phyloP scores from a whole-genome alignment of 2,888 invertebrate genomes.

The Caenorhabditis sp. region DNA sequence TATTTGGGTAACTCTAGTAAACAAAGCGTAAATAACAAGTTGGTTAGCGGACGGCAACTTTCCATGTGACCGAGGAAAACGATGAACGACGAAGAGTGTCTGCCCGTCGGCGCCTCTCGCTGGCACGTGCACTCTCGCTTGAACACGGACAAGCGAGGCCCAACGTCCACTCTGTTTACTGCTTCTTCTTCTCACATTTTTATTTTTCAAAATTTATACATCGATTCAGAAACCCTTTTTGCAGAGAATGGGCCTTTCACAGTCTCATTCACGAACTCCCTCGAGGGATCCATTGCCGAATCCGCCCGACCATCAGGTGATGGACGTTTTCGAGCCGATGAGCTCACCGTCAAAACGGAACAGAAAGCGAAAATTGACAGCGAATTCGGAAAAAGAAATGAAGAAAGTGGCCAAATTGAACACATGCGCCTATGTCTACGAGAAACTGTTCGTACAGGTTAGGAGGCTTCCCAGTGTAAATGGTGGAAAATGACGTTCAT shows the following conservation, averaged over 20 bases:
- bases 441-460: slow-evolving; percentile 82
- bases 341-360: slow-evolving; percentile 1
- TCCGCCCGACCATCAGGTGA: slow-evolving; percentile 24
- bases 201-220: background rate
- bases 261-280: slow-evolving; percentile 13
- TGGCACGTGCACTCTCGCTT: no score
- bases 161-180: background rate
- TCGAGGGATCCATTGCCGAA: slow-evolving; percentile 28
- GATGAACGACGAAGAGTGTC: no score
- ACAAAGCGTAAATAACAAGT: no score
- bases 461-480: no score
- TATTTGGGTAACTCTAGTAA: no score
- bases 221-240: background rate
- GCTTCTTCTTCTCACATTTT: background rate
- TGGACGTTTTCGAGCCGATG: slow-evolving; percentile 27
- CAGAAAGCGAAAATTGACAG: slow-evolving; percentile 22
- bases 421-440: slow-evolving; percentile 87
- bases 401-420: slow-evolving; percentile 80
- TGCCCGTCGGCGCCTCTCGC: no score
- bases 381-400: background rate
- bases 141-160: no score
- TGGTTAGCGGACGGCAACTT: no score
- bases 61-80: no score
- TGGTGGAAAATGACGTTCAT: no score
- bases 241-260: slow-evolving; percentile 14